Conservation (phyloP, 2,113 vertebrate species). For the Chelonoidis abingdonii region DNA sequence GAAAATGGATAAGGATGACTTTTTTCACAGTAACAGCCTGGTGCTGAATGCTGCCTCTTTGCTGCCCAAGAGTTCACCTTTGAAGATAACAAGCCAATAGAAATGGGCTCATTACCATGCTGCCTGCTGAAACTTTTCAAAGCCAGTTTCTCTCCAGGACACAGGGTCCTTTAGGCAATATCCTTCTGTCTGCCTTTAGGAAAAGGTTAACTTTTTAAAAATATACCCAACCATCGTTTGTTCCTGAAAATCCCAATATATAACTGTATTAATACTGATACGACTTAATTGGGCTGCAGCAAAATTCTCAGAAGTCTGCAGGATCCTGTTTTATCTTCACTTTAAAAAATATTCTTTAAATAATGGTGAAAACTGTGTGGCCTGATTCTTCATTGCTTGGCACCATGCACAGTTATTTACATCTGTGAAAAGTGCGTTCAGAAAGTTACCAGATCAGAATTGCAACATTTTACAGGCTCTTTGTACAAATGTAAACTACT, state of each 20-base stretch:
- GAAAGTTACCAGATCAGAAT: neutral
- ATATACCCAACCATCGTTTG: neutral
- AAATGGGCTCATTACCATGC: neutral
- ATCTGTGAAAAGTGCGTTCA: neutral
- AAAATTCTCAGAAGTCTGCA: conserved; percentile 1
- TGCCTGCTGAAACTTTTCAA: neutral
- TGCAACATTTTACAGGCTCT: neutral
- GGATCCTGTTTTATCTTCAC: conserved; percentile 7
- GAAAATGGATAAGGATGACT: neutral
- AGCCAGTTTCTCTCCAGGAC: neutral
- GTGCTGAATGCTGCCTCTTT: neutral
- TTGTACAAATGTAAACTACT: neutral
- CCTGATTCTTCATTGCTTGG: neutral
- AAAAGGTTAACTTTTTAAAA: conserved; percentile 9
- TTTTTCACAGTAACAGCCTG: neutral
- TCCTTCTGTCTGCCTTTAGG: neutral
- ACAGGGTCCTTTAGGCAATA: neutral
- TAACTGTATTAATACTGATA: neutral
- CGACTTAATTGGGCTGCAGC: conserved; percentile 17
- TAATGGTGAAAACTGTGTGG: neutral
- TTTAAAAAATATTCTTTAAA: neutral
- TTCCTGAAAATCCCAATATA: neutral
- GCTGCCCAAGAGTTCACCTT: neutral
- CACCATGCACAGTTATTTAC: neutral
- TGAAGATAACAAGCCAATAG: neutral